phyloP scores from a whole-genome alignment of 2,888 invertebrate species.

The Dryococelus australis region DNA sequence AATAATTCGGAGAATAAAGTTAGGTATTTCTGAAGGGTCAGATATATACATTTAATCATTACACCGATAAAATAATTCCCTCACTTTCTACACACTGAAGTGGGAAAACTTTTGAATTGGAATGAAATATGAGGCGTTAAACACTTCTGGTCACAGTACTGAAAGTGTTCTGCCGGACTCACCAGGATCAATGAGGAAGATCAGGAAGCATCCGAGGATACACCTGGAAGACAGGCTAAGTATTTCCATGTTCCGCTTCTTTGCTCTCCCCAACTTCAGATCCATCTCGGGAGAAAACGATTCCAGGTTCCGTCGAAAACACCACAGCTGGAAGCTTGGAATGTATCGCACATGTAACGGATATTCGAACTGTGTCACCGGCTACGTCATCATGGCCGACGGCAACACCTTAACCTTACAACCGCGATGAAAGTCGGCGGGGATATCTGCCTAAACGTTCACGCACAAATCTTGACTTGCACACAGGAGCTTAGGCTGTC shows the following conservation, averaged over 20 bases:
- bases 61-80: no score
- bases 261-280: not conserved
- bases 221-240: conserved; percentile 2
- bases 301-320: not conserved
- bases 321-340: not conserved
- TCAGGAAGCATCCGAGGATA: not conserved
- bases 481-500: not conserved
- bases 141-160: no score
- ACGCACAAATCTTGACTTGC: no score
- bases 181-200: not conserved
- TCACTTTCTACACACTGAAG: no score
- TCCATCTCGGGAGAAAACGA: not conserved
- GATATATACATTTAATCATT: no score
- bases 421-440: not conserved
- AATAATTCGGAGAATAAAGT: no score
- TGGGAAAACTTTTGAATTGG: no score
- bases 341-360: not conserved
- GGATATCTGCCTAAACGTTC: no score
- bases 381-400: not conserved
- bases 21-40: no score
- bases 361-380: not conserved
- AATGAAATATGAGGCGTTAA: no score
- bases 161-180: not conserved
- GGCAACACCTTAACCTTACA: not conserved
- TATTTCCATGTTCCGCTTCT: not conserved